phyloP scores from a whole-genome alignment of 2,888 invertebrate genomes.

The Laspeyria flexula region DNA sequence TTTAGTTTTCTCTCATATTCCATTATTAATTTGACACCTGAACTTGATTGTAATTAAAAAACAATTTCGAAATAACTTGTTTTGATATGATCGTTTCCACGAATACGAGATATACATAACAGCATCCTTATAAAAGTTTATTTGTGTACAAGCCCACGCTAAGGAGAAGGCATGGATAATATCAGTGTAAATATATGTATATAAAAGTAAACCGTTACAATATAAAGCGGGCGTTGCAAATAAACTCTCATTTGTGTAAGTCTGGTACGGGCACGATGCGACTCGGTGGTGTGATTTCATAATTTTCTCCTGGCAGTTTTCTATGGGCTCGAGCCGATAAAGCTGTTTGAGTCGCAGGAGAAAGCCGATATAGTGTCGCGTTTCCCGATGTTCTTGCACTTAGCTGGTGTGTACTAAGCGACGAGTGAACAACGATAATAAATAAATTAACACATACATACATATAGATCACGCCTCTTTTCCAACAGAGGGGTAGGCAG shows the following conservation, averaged over 20 bases:
- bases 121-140: slow-evolving; percentile 39
- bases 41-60: slow-evolving; percentile 23
- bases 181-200: slow-evolving; percentile 38
- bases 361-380: slow-evolving; percentile 76
- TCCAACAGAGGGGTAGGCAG: neutral
- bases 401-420: slow-evolving; percentile 46
- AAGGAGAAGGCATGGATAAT: slow-evolving; percentile 36
- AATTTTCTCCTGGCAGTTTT: slow-evolving; percentile 75
- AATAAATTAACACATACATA: neutral
- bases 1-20: slow-evolving; percentile 6
- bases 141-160: slow-evolving; percentile 38
- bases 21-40: slow-evolving; percentile 1
- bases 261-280: slow-evolving; percentile 32
- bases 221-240: slow-evolving; percentile 39
- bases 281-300: slow-evolving; percentile 63
- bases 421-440: slow-evolving; percentile 37
- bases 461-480: neutral
- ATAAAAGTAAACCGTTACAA: slow-evolving; percentile 44
- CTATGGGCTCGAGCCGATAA: slow-evolving; percentile 69
- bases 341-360: slow-evolving; percentile 67
- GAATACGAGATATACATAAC: slow-evolving; percentile 31
- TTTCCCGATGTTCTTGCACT: slow-evolving; percentile 73
- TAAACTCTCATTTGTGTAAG: slow-evolving; percentile 46
- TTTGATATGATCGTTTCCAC: slow-evolving; percentile 33
- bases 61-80: slow-evolving; percentile 5